phyloP scores from a whole-genome alignment of 2,888 invertebrate species.

The Minunthozetes semirufus region DNA sequence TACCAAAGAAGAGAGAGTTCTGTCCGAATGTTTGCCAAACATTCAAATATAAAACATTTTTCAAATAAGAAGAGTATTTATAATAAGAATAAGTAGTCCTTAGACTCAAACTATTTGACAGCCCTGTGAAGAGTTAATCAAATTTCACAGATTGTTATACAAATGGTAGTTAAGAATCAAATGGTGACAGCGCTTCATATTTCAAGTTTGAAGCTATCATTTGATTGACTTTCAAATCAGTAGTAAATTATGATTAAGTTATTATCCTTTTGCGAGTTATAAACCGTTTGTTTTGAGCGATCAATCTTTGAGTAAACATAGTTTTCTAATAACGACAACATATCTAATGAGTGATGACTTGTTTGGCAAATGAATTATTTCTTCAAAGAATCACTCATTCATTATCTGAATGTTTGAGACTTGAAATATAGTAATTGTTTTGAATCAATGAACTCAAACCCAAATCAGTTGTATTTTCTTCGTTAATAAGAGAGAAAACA shows the following conservation, averaged over 20 bases:
- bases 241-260: slow-evolving; percentile 9
- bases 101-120: too few relatives aligned
- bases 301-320: slow-evolving; percentile 10
- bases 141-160: background rate
- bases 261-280: background rate
- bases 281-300: background rate
- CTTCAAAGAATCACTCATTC: background rate
- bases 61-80: too few relatives aligned
- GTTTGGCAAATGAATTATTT: background rate
- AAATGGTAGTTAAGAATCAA: background rate
- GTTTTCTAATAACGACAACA: slow-evolving; percentile 10
- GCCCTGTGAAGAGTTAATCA: background rate
- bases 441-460: slow-evolving; percentile 14
- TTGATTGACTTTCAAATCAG: background rate
- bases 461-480: slow-evolving; percentile 6
- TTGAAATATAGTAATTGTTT: background rate
- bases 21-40: too few relatives aligned
- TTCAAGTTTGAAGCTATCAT: background rate
- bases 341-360: background rate
- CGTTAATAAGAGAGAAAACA: background rate
- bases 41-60: too few relatives aligned
- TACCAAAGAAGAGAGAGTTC: background rate
- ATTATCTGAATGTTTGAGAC: background rate
- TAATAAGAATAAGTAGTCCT: too few relatives aligned
- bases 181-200: background rate